phyloP scores from a whole-genome alignment of 2,113 vertebrate genomes.

The Agelaius tricolor region DNA sequence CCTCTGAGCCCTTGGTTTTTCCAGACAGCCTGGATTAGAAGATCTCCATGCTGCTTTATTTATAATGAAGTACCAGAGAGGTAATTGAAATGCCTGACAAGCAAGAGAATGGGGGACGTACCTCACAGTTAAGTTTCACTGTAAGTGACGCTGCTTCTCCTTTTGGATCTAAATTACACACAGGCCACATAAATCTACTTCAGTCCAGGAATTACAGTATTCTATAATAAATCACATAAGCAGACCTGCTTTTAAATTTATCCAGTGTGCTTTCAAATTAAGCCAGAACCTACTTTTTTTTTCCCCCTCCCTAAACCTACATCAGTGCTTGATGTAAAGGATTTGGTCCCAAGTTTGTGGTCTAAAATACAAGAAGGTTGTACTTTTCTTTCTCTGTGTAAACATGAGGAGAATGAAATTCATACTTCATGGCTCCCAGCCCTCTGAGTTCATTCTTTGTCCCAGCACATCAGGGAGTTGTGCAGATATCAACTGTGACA shows the following conservation, averaged over 20 bases:
- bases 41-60: constrained; percentile 22
- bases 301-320: background rate
- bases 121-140: constrained; percentile 25
- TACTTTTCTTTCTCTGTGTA: background rate
- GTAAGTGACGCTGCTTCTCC: background rate
- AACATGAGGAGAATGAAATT: background rate
- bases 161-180: background rate
- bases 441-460: background rate
- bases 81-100: constrained; percentile 35
- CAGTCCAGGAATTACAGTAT: background rate
- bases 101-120: constrained; percentile 3
- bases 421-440: background rate
- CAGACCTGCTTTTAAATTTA: background rate
- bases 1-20: background rate
- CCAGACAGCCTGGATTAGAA: background rate
- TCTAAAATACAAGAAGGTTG: background rate
- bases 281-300: background rate
- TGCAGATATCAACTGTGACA: background rate
- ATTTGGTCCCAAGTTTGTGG: background rate
- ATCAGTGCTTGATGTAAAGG: background rate
- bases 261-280: background rate
- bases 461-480: background rate
- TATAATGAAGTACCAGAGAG: constrained; percentile 10
- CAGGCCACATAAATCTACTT: background rate
- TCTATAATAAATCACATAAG: background rate